Conservation (phyloP, 2,888 invertebrate species). For the Hymenopus coronatus region DNA sequence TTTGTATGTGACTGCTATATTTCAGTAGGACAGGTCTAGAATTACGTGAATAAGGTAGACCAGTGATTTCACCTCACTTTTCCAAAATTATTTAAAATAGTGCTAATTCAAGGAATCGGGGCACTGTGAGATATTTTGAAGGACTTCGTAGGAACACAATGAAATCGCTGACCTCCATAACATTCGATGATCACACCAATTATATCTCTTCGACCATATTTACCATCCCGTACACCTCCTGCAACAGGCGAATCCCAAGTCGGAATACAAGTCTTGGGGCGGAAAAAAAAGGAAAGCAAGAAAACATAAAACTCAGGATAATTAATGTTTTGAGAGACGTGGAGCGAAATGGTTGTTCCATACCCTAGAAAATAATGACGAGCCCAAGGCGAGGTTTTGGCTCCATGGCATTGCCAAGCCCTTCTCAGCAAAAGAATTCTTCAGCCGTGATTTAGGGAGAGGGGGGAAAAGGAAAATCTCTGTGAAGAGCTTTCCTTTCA, state of each 20-base stretch:
- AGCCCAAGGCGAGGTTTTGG: background rate
- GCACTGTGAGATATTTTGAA: background rate
- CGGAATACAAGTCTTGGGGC: background rate
- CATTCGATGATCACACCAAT: background rate
- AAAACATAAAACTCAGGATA: background rate
- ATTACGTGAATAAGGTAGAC: too few relatives aligned
- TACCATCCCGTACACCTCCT: background rate
- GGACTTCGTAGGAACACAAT: background rate
- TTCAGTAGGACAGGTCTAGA: too few relatives aligned
- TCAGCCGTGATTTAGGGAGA: background rate
- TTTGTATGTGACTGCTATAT: too few relatives aligned
- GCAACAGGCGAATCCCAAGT: background rate
- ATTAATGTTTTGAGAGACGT: slow-evolving; percentile 8
- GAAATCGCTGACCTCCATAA: background rate
- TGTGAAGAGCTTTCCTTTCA: slow-evolving; percentile 6
- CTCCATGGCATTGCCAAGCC: background rate
- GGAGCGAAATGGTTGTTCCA: slow-evolving; percentile 7
- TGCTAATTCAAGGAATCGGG: too few relatives aligned
- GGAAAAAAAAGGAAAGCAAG: background rate
- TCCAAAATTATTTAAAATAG: too few relatives aligned
- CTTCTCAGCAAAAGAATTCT: background rate
- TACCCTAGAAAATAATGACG: slow-evolving; percentile 6
- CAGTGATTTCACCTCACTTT: too few relatives aligned
- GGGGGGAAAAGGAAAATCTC: background rate
- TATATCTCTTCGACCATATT: background rate